Conservation (phyloP, 35 echinoderm and acorn worm genomes). For the Holothuria glaberrima region DNA sequence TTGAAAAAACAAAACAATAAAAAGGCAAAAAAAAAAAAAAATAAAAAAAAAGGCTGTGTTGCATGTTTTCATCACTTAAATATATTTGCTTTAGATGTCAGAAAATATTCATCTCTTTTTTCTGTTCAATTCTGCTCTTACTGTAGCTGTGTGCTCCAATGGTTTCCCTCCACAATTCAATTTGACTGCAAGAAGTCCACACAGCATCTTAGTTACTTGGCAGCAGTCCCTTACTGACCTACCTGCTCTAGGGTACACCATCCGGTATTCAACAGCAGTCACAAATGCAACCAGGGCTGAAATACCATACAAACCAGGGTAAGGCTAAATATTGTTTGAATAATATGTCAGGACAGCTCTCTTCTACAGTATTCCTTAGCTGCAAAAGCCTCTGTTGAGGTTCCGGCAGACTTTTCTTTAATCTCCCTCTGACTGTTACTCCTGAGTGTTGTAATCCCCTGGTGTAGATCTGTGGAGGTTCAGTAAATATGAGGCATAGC, state of each 20-base stretch:
- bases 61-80: no score
- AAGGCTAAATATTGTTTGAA: neutral
- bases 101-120: neutral
- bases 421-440: no score
- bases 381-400: no score
- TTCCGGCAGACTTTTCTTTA: no score
- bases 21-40: no score
- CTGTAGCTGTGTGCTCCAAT: conserved; percentile 33
- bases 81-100: neutral
- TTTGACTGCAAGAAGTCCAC: neutral
- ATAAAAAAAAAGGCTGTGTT: no score
- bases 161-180: conserved; percentile 41
- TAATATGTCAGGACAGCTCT: neutral
- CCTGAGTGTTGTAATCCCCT: no score
- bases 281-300: neutral
- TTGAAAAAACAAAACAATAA: no score
- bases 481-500: no score
- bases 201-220: conserved; percentile 14
- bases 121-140: neutral
- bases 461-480: no score
- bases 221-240: conserved; percentile 18
- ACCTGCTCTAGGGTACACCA: conserved; percentile 1
- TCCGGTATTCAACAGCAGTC: conserved; percentile 30
- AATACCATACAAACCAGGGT: conserved; percentile 13
- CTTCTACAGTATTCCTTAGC: no score